Percentiles rank a stretch among this genome's conserved stretches.
phyloP scores from a whole-genome alignment of 2,797 vertebrate genomes.

The Eleutherodactylus coqui region DNA sequence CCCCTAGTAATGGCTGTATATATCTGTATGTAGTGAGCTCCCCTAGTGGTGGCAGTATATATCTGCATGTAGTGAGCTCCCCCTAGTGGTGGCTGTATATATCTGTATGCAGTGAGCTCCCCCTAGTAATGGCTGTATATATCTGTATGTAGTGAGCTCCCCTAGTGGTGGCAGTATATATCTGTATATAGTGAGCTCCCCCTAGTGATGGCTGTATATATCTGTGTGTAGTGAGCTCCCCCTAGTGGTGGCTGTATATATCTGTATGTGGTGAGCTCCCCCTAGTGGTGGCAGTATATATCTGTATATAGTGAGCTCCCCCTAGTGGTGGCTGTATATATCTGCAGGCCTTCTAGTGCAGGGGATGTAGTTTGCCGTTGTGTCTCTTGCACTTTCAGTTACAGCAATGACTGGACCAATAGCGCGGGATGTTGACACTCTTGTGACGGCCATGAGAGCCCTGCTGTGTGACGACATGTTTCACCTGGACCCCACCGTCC shows the following conservation, averaged over 20 bases:
- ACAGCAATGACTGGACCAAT: conserved; percentile 78
- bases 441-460: conserved; percentile 86
- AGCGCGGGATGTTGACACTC: conserved; percentile 87
- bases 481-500: conserved; percentile 85
- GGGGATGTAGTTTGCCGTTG: neutral
- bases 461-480: conserved; percentile 91
- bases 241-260: neutral
- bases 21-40: too few species aligned
- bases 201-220: neutral
- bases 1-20: neutral
- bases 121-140: neutral
- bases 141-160: neutral
- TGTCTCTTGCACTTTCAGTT: conserved; percentile 59
- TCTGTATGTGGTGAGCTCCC: too few species aligned
- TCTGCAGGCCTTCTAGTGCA: too few species aligned
- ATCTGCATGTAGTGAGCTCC: neutral
- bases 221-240: neutral
- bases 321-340: neutral
- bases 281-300: neutral
- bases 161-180: neutral
- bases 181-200: too few species aligned
- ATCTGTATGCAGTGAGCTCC: too few species aligned
- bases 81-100: neutral
- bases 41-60: neutral
- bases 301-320: neutral